phyloP scores from a whole-genome alignment of 2,888 invertebrate species.

The Morinoia aosen region DNA sequence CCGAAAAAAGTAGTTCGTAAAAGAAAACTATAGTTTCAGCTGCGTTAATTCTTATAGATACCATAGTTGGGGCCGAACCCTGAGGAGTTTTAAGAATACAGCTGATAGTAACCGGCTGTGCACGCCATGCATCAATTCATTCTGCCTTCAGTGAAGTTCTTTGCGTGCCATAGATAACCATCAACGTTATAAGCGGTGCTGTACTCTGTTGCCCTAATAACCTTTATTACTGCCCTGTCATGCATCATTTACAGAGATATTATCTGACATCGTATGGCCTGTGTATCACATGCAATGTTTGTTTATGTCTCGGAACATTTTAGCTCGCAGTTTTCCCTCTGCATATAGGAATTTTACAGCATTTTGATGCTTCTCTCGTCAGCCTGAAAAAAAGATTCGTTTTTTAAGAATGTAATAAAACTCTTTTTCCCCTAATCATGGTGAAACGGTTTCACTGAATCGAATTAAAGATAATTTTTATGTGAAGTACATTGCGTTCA shows the following conservation, averaged over 20 bases:
- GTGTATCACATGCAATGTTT: background rate
- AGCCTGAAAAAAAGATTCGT: background rate
- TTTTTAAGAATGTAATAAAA: background rate
- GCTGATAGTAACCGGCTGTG: too few species aligned
- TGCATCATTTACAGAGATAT: background rate
- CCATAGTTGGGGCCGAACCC: too few species aligned
- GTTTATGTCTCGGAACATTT: background rate
- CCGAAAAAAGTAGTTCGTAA: too few species aligned
- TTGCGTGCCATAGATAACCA: background rate
- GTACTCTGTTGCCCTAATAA: background rate
- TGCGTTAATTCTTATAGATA: too few species aligned
- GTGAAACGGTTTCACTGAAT: background rate
- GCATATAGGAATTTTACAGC: background rate
- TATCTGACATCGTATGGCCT: too few species aligned
- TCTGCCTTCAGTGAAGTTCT: background rate
- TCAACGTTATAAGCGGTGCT: background rate
- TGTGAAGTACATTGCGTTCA: too few species aligned
- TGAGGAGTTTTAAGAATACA: too few species aligned
- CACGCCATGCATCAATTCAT: background rate
- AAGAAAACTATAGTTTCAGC: too few species aligned
- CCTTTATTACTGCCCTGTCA: background rate
- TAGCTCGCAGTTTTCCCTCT: background rate
- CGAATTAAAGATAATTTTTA: background rate
- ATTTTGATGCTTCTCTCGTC: background rate
- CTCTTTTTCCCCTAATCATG: background rate